Evolutionary conservation across 2,888 invertebrate species (phyloP).

Genomic region (Embidobia sp.): DNA sequence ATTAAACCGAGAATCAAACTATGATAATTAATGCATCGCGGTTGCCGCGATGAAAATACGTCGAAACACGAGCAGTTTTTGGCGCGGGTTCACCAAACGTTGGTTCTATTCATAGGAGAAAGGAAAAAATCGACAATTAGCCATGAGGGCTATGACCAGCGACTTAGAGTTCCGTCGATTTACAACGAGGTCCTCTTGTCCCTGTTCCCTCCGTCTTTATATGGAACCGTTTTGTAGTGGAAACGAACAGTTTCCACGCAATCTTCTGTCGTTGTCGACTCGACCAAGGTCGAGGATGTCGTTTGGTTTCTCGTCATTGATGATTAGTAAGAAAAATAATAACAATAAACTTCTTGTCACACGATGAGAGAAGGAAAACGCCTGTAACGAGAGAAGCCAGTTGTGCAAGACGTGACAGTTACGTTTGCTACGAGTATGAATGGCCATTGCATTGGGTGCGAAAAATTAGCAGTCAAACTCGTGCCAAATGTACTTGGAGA

Average conservation of each 20-base stretch:
- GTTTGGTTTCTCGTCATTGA: conserved; percentile 48
- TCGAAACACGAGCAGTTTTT: conserved; percentile 44
- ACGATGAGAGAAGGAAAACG: conserved; percentile 27
- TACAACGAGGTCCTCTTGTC: neutral
- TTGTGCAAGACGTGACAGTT: conserved; percentile 27
- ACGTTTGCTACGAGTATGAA: conserved; percentile 24
- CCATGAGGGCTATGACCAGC: conserved; percentile 36
- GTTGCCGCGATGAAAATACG: conserved; percentile 8
- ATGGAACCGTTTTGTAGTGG: neutral
- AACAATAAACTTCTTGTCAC: conserved; percentile 34
- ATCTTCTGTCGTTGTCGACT: conserved; percentile 24
- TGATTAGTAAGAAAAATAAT: conserved; percentile 34
- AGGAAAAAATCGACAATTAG: conserved; percentile 30
- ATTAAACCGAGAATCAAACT: conserved; percentile 18
- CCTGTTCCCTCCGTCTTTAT: too few relatives aligned
- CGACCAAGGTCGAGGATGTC: conserved; percentile 53
- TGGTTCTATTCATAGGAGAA: neutral
- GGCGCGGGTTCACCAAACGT: neutral
- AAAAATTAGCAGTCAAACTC: conserved; percentile 17
- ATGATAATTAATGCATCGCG: conserved; percentile 19
- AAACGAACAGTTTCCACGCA: conserved; percentile 30
- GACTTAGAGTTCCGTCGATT: conserved; percentile 11
- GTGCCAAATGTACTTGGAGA: conserved; percentile 17
- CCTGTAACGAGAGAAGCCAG: conserved; percentile 20
- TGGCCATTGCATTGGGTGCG: conserved; percentile 1